Evolutionary conservation across 2,888 invertebrate genomes (phyloP).

Genomic region (Dione juno): DNA sequence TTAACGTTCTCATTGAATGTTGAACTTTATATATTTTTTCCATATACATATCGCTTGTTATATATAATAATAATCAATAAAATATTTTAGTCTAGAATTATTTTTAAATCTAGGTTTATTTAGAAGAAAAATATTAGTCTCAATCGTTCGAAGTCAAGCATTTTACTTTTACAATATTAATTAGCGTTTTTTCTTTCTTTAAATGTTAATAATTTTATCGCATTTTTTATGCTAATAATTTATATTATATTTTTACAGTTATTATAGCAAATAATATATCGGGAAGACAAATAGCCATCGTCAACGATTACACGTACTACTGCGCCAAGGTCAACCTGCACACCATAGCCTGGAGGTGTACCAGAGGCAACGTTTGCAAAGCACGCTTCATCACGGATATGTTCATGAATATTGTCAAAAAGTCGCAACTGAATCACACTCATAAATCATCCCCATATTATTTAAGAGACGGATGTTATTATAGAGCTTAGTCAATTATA

Average conservation of each 20-base stretch:
- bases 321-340: conserved; percentile 37
- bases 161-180: too few relatives aligned
- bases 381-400: conserved; percentile 44
- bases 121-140: too few relatives aligned
- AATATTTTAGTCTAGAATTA: too few relatives aligned
- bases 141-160: too few relatives aligned
- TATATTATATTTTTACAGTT: conserved; percentile 28
- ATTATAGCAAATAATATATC: conserved; percentile 21
- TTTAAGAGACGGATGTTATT: conserved; percentile 31
- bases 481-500: conserved; percentile 5
- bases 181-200: background rate
- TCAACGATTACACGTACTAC: conserved; percentile 56
- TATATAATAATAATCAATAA: too few relatives aligned
- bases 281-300: conserved; percentile 51
- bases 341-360: conserved; percentile 50
- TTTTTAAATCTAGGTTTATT: too few relatives aligned
- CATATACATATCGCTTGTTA: too few relatives aligned
- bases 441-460: conserved; percentile 32
- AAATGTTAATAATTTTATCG: background rate
- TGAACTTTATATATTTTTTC: too few relatives aligned
- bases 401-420: conserved; percentile 20
- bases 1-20: too few relatives aligned
- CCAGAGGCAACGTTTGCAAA: conserved; percentile 49
- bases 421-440: conserved; percentile 20
- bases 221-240: background rate